phyloP scores from a whole-genome alignment of 2,797 vertebrate genomes.

The Darevskia nairensis region DNA sequence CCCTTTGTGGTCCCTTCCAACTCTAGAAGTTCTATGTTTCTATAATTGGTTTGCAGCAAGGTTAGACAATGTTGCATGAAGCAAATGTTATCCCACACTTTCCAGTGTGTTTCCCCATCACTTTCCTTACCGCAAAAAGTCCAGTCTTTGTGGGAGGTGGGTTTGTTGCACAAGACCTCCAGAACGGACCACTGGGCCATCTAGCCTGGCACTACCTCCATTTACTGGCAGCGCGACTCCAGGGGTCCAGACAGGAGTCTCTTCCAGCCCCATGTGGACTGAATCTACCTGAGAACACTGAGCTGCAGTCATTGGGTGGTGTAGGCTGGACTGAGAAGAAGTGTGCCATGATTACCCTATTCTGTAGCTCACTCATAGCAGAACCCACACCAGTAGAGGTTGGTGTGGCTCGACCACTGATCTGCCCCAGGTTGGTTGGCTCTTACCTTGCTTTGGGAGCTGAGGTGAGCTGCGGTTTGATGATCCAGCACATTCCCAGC shows the following conservation, averaged over 20 bases:
- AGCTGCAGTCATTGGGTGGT: background rate
- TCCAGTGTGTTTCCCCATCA: too few species aligned
- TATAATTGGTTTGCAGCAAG: too few species aligned
- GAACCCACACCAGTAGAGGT: background rate
- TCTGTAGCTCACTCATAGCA: background rate
- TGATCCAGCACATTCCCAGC: slow-evolving; percentile 43
- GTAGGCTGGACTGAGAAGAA: background rate
- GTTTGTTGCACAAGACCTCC: too few species aligned
- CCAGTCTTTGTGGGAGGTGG: too few species aligned
- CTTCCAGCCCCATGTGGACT: too few species aligned
- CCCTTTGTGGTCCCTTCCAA: background rate
- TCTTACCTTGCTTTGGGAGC: slow-evolving; percentile 1
- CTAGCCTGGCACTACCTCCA: background rate
- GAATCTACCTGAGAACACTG: too few species aligned
- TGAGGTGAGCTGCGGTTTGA: slow-evolving; percentile 15
- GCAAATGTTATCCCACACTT: too few species aligned
- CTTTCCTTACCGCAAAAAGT: background rate
- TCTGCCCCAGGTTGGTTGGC: background rate
- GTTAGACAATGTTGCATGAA: too few species aligned
- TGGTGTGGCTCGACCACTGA: background rate
- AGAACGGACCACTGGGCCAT: background rate
- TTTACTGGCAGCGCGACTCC: too few species aligned
- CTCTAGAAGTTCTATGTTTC: too few species aligned
- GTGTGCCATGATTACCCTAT: background rate
- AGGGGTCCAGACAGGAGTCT: too few species aligned